Base-by-base conservation (phyloP, 1,140 invertebrate species). In the Lepidotrigona ventralis region DNA sequence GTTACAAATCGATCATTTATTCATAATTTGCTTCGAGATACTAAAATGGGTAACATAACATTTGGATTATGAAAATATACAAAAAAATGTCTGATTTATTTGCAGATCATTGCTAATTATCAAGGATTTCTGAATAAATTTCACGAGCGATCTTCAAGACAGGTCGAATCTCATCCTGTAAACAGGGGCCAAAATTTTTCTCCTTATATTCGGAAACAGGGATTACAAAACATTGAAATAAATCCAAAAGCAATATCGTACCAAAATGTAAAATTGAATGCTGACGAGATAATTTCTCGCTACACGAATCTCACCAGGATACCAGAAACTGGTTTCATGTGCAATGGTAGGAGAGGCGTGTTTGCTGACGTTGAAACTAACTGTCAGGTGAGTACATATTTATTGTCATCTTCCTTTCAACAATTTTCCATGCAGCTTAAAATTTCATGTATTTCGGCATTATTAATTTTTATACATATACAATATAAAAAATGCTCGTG, bases 331-430 rank as follows among this genome's bases (percentile, higher is more conserved):
- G 94, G 93, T 72, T 98, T 98, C 93, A 95, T 95, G 15, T 98
- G 97, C 87, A 94, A 95, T 58, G 96, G 95, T 11, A 95, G 95
- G 66, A 97, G 96, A 29, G 97, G 97, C 81, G 97, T 97, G 94
- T 97, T 97, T 88, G 97, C 97, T 11, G 97, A 97, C 87, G 95
- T 97, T 2, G 96, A 97, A 93, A 97, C 97, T 75, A 97, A 97
- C 68, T 98, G 97, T 87, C 97, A 98, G 94, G 96, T 97, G 92
- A 90, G 88, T 88, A 75, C 17, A 39, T 21, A 8, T 14, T 64
- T 9, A 14, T 8, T 17, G 4, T 63, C 15, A 19, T 26, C 3
- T 54, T 53, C 14, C 15, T 26, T 69, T 0, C 4, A 6, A 63
- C 6, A 6, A 26, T n/a, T n/a, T 63, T 6, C 2, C 19, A n/a